A percentile compares a stretch with the other conserved stretches of the same genome.
Evolutionary conservation across 2,797 vertebrate genomes (phyloP).

Genomic region (Chromis chromis): DNA sequence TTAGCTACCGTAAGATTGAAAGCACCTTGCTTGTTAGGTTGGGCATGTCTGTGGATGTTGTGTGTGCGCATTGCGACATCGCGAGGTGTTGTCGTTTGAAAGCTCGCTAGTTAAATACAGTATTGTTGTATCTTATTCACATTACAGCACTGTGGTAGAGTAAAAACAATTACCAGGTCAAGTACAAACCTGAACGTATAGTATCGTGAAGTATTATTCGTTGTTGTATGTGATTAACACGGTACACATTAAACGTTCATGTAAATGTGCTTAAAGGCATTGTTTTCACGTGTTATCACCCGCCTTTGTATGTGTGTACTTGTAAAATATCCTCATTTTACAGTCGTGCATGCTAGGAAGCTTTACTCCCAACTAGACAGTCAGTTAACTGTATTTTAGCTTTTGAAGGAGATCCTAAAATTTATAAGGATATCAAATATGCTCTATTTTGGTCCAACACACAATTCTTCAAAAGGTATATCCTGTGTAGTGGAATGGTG

Average conservation of each 20-base stretch:
- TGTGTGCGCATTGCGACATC: conserved; percentile 72
- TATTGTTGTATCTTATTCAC: not conserved
- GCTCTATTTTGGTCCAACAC: no score
- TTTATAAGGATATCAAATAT: no score
- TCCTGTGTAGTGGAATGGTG: no score
- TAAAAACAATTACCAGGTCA: not conserved
- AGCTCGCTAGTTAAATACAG: not conserved
- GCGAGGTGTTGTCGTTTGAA: not conserved
- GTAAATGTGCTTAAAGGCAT: not conserved
- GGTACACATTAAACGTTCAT: no score
- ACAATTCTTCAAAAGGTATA: no score
- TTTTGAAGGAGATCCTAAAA: no score
- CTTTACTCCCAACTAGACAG: no score
- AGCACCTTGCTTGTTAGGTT: not conserved
- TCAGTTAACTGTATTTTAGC: no score
- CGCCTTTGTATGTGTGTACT: not conserved
- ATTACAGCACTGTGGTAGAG: not conserved
- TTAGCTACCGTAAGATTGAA: not conserved
- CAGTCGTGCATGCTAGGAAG: no score
- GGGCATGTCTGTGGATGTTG: not conserved
- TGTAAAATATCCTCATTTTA: not conserved
- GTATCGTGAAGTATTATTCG: not conserved
- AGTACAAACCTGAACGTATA: not conserved
- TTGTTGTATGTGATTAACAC: not conserved
- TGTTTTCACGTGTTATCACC: not conserved